These are phyloP conservation scores for Asteroscopus sphinx DNA, from an alignment of 2,888 invertebrate genomes.

Conservation along the genomic window DNA sequence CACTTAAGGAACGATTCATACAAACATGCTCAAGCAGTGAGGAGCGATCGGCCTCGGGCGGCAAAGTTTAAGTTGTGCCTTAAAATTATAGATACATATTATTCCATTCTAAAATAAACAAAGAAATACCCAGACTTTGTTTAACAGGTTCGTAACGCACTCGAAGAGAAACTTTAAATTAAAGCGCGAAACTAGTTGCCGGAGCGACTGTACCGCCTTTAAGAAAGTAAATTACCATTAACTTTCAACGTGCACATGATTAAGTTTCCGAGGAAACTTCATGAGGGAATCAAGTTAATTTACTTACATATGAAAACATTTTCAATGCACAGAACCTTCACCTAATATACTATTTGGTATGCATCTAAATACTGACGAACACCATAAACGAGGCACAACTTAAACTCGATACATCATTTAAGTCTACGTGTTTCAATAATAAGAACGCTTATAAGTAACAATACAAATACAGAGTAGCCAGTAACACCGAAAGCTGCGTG, in stretches of 20 bases:
- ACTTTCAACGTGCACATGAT: conserved; percentile 71
- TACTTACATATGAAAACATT: conserved; percentile 60
- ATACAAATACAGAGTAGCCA: conserved; percentile 78
- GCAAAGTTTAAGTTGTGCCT: conserved; percentile 83
- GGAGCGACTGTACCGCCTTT: conserved; percentile 60
- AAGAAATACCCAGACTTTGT: conserved; percentile 54
- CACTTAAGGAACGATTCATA: conserved; percentile 81
- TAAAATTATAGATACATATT: conserved; percentile 53
- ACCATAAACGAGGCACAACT: conserved; percentile 76
- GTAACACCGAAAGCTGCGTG: conserved; percentile 87
- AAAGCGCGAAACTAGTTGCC: conserved; percentile 66
- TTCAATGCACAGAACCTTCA: conserved; percentile 47
- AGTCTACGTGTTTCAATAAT: conserved; percentile 76
- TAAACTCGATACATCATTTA: conserved; percentile 72
- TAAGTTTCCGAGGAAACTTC: conserved; percentile 69
- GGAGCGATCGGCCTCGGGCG: conserved; percentile 85
- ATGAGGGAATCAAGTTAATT: conserved; percentile 62
- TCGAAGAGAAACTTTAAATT: conserved; percentile 74
- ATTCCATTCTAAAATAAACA: conserved; percentile 54
- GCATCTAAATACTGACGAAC: conserved; percentile 37
- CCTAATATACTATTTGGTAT: conserved; percentile 40
- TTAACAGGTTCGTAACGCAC: conserved; percentile 64
- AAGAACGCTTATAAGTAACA: conserved; percentile 76
- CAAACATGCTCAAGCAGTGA: conserved; percentile 86
- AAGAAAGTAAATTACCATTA: conserved; percentile 74